A percentile compares a stretch with the other conserved stretches of the same genome.
Evolutionary conservation across 2,888 invertebrate species (phyloP).

Genomic region (Carterocephalus palaemon): DNA sequence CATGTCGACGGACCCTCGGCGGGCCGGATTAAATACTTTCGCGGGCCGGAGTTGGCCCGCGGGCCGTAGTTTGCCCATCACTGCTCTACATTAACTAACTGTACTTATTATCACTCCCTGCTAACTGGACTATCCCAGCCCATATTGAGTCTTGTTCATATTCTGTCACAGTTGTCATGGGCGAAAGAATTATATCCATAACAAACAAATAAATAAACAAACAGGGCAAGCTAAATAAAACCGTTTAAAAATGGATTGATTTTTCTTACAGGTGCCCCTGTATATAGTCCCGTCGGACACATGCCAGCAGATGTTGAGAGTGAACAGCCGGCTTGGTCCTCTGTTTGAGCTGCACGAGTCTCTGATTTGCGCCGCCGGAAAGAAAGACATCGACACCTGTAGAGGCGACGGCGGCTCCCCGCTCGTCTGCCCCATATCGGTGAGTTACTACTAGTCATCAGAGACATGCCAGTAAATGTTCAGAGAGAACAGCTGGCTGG

Average conservation of each 20-base stretch:
- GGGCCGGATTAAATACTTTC: too few relatives aligned
- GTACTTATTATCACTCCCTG: neutral
- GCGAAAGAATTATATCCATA: neutral
- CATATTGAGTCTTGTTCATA: too few relatives aligned
- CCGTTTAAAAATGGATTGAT: too few relatives aligned
- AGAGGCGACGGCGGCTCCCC: constrained; percentile 89
- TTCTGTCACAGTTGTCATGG: too few relatives aligned
- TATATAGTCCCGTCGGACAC: constrained; percentile 78
- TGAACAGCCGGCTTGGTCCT: constrained; percentile 82
- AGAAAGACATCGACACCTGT: constrained; percentile 84
- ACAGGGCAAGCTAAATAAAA: too few relatives aligned
- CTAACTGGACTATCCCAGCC: too few relatives aligned
- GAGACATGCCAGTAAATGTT: constrained; percentile 63
- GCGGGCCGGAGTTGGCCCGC: too few relatives aligned
- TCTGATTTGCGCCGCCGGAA: constrained; percentile 89
- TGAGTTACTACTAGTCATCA: too few relatives aligned
- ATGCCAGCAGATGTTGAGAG: constrained; percentile 74
- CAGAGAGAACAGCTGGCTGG: constrained; percentile 83
- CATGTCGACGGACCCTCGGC: too few relatives aligned
- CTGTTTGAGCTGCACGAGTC: constrained; percentile 82
- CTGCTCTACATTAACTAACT: neutral
- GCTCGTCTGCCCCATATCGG: constrained; percentile 83
- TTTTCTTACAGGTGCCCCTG: constrained; percentile 77
- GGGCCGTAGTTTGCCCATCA: too few relatives aligned
- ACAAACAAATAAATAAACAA: too few relatives aligned